Conservation (phyloP, 2,113 vertebrate species). For the Chrysemys picta region DNA sequence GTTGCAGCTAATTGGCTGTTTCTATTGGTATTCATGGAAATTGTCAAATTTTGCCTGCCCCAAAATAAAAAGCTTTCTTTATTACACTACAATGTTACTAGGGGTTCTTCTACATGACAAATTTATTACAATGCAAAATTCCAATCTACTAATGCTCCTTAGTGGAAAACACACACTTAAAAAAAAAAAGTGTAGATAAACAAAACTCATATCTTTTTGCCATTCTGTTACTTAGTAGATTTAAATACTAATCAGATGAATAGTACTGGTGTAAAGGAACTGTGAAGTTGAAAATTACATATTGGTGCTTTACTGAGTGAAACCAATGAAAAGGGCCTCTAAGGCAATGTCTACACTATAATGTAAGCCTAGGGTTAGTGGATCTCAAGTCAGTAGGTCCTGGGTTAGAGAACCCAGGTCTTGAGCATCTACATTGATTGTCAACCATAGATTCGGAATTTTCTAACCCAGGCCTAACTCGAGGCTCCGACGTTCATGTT, state of each 20-base stretch:
- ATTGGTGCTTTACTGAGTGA: slow-evolving; percentile 32
- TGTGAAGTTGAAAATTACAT: slow-evolving; percentile 38
- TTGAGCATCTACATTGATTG: neutral
- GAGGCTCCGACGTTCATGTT: neutral
- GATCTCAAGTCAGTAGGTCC: too few species aligned
- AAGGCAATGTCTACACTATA: neutral
- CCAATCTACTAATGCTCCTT: neutral
- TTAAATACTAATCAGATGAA: neutral
- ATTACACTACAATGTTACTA: neutral
- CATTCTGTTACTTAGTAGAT: neutral
- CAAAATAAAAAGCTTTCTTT: neutral
- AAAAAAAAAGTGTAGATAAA: neutral
- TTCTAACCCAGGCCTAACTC: neutral
- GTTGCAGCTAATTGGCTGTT: slow-evolving; percentile 21
- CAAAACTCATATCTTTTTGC: neutral
- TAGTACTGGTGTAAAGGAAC: neutral
- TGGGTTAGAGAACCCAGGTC: neutral
- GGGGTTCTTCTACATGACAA: neutral
- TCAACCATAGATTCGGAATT: neutral
- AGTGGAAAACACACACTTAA: neutral
- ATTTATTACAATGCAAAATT: neutral
- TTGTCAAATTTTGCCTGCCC: neutral
- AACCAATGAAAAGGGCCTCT: slow-evolving; percentile 11
- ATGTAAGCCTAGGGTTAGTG: neutral
- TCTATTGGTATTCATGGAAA: neutral